Evolutionary conservation across 1,140 invertebrate species (phyloP).

Genomic region (Lucilia sericata): DNA sequence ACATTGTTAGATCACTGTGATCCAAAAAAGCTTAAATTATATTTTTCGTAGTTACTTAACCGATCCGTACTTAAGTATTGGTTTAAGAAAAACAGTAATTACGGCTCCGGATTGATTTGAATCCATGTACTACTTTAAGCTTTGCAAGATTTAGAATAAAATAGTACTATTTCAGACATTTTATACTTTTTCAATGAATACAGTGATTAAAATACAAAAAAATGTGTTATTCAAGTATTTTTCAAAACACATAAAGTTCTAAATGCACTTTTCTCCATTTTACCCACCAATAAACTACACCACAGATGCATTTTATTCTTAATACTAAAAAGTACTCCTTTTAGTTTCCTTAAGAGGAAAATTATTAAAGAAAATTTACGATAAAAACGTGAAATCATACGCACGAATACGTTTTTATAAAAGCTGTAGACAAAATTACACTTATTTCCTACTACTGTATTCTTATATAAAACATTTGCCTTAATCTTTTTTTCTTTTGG

Average conservation of each 20-base stretch:
- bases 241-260: neutral
- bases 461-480: neutral
- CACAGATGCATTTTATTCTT: neutral
- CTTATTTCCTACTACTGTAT: neutral
- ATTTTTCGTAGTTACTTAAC: too few relatives aligned
- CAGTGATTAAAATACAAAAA: too few relatives aligned
- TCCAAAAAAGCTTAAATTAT: too few relatives aligned
- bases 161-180: too few relatives aligned
- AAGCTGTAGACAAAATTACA: neutral
- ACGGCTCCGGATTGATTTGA: too few relatives aligned
- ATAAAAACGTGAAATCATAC: slow-evolving; percentile 17
- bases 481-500: neutral
- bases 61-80: too few relatives aligned
- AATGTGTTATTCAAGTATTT: too few relatives aligned
- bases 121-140: too few relatives aligned
- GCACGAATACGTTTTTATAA: slow-evolving; percentile 12
- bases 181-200: too few relatives aligned
- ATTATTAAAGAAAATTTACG: neutral
- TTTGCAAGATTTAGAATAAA: too few relatives aligned
- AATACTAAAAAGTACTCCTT: neutral
- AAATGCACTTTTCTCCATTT: slow-evolving; percentile 10
- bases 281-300: neutral
- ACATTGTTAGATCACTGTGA: too few relatives aligned
- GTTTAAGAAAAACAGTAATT: too few relatives aligned
- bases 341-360: neutral